A percentile compares a stretch with the other conserved stretches of the same genome.
Conservation (phyloP, 1,140 invertebrate genomes). For the Cylas formicarius region DNA sequence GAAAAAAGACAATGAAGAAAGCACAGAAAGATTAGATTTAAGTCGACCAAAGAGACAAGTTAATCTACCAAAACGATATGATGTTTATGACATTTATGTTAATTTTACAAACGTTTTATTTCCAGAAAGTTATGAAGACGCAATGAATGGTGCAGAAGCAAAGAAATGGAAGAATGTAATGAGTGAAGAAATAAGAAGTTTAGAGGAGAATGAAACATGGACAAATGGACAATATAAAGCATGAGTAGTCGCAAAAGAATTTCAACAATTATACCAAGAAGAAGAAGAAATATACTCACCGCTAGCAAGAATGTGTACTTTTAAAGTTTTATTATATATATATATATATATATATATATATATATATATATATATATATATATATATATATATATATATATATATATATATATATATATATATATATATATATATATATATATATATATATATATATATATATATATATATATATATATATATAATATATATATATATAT, state of each 20-base stretch:
- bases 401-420: constrained; percentile 4
- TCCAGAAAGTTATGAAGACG: no score
- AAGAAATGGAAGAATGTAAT: no score
- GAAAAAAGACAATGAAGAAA: no score
- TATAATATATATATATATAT: constrained; percentile 5
- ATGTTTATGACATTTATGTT: no score
- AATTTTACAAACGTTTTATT: no score
- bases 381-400: no score
- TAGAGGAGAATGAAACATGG: neutral
- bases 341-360: constrained; percentile 4
- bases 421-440: constrained; percentile 5
- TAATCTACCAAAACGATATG: no score
- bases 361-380: no score
- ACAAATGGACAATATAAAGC: neutral
- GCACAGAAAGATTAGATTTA: no score
- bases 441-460: constrained; percentile 6
- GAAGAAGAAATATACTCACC: neutral
- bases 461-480: constrained; percentile 6
- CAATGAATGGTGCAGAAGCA: no score
- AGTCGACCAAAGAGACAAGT: no score
- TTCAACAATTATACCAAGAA: neutral
- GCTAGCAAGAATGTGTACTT: neutral
- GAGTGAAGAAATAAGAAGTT: neutral
- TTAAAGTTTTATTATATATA: constrained; percentile 1
- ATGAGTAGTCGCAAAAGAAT: neutral